Evolutionary conservation across 1,140 invertebrate genomes (phyloP), one percentile per base, ranked within the genome.

Genomic region (Pemphigus obesinymphae): DNA sequence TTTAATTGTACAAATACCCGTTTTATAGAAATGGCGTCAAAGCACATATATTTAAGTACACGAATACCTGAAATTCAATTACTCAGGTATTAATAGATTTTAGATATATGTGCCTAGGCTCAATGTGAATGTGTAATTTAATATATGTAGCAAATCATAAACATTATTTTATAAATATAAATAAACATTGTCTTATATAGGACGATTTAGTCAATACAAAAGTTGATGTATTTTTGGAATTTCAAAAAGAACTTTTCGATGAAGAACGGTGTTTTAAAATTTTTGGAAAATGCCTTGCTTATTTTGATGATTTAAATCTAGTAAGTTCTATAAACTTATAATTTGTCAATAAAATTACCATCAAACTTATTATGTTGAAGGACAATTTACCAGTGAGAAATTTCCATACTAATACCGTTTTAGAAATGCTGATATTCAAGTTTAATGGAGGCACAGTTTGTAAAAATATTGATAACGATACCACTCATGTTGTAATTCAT

Each of bases 371-470:
- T 23, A 66, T 82, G 7, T 66, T 83, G 55, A 26, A 81, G 63
- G 70, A 55, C 20, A 75, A 63, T 20, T 82, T 80, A 15, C 55
- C 82, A 17, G 43, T n/a, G 8, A 55, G 50, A 37, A 70, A 68
- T 63, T 72, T 45, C 20, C 68, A 83, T 55, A 34, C n/a, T 4
- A 45, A 34, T 82, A 84, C 29, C 84, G 87, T 70, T 40, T 83
- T 13, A 80, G 75, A 29, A 85, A 86, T 82, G 85, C 84, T 45
- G 82, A 84, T 68, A 86, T 88, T 84, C 83, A 84, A 83, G 58
- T 90, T 89, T 83, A 87, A 89, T 85, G 85, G 84, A 31, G 89
- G 89, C 75, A 86, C 34, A 4, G 72, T 86, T n/a, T 84, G 76
- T 58, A 63, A 85, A 72, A 61, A 83, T 43, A 82, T 88, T 15